Percentiles rank a stretch among this genome's conserved stretches.
These are phyloP conservation scores for Synanthedon andrenaeformis DNA, from an alignment of 2,888 invertebrate species.

Conservation along the genomic window DNA sequence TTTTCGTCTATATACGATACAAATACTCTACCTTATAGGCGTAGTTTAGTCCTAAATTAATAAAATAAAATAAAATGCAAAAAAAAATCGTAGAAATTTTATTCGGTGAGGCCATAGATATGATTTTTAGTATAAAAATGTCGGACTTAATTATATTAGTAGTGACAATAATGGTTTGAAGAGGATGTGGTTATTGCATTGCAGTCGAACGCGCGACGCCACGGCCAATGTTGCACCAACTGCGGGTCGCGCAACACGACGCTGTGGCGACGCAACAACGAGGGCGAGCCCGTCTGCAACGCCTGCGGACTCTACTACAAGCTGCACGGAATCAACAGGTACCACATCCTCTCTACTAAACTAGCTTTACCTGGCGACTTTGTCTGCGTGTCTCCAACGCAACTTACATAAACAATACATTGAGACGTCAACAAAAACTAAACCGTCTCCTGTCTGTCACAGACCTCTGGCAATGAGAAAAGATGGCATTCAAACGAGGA, in stretches of 20 bases:
- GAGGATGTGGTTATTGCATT: conserved; percentile 12
- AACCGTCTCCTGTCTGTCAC: conserved; percentile 6
- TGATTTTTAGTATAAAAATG: no score
- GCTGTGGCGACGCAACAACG: conserved; percentile 96
- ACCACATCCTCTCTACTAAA: background rate
- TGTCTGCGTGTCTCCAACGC: no score
- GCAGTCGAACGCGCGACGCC: conserved; percentile 86
- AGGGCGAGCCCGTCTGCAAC: conserved; percentile 99
- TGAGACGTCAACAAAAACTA: no score
- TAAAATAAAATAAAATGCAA: no score
- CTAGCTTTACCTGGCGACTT: background rate
- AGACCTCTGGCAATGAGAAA: conserved; percentile 95
- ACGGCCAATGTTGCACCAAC: conserved; percentile 95
- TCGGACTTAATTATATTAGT: no score
- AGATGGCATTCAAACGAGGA: conserved; percentile 95
- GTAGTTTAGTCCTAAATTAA: no score
- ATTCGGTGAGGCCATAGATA: no score
- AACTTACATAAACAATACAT: no score
- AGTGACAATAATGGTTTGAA: no score
- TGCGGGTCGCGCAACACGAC: conserved; percentile 98
- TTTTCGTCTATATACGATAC: no score
- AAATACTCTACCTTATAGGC: no score
- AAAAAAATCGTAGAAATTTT: no score
- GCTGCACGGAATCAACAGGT: conserved; percentile 88
- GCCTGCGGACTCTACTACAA: conserved; percentile 98